Base-by-base conservation (phyloP, 2,113 vertebrate genomes). In the Rhodinocichla rosea region DNA sequence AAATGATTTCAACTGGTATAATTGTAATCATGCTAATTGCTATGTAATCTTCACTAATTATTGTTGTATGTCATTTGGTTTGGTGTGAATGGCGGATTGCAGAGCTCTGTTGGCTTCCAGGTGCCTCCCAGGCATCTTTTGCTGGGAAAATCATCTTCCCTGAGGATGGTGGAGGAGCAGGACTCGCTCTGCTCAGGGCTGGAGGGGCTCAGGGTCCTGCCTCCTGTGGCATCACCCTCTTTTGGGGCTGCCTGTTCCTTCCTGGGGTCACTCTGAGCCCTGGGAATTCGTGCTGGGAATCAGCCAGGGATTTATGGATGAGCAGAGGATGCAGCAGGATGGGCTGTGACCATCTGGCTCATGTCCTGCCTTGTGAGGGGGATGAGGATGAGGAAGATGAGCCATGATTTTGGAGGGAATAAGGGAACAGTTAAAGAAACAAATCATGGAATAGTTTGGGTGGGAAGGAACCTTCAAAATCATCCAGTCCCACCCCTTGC, bases 61-160 rank as follows among this genome's bases (percentile, higher is more conserved):
- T 96, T 98, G 97, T 98, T 98, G 97, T 97, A 87, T 98, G 97
- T 98, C 97, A 97, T 98, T 98, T 98, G 97, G 97, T 96, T 94
- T 96, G 97, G 97, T 97, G 94, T 94, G 64, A 95, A 94, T 96
- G 96, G 96, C 97, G 74, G 94, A 90, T 94, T 96, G 95, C 97
- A 87, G 94, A 95, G 80, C 87, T 95, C 14, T 0, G 35, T 94
- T 96, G 96, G 96, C 96, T 97, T 44, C 64, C 95, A 78, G 94
- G 96, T 55, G 79, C 79, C 71, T 87, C 83, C 52, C 2, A 11
- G 53, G 85, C 83, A 2, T 52, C n/a, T 67, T 49, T 20, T 42
- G 35, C 74, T n/a, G 47, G 70, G 80, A 70, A 87, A 71, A 57
- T 22, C n/a, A 7, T 26, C 40, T 22, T 20, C n/a, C 16, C 57